Conservation (phyloP, 2,797 vertebrate species). For the Muscicapa comitata region DNA sequence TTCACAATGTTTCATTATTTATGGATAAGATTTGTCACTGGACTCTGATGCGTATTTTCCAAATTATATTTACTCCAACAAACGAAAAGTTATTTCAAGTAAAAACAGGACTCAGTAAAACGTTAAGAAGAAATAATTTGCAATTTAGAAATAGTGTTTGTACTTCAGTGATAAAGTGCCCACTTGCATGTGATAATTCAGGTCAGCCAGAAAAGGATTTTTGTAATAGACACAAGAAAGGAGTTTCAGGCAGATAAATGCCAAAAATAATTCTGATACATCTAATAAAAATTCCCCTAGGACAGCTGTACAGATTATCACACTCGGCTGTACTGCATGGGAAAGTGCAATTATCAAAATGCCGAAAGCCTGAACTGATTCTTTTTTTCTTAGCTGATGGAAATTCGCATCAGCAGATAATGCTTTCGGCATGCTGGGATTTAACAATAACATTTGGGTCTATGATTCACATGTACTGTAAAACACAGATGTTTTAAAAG, state of each 20-base stretch:
- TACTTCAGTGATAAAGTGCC: not conserved
- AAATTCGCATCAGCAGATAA: conserved; percentile 29
- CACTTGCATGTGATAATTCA: not conserved
- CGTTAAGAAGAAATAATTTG: not conserved
- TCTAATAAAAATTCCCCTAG: conserved; percentile 13
- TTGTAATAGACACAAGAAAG: conserved; percentile 1
- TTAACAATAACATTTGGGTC: conserved; percentile 14
- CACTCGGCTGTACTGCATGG: not conserved
- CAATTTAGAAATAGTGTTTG: conserved; percentile 4
- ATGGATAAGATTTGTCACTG: not conserved
- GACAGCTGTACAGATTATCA: not conserved
- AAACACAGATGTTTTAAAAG: not conserved
- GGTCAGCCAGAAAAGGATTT: conserved; percentile 39
- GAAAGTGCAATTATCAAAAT: conserved; percentile 35
- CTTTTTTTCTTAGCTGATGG: conserved; percentile 23
- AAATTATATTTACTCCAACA: not conserved
- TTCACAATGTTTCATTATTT: conserved; percentile 1
- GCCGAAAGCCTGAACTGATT: not conserved
- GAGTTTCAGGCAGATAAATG: conserved; percentile 16
- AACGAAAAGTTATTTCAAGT: not conserved
- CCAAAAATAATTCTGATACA: conserved; percentile 57
- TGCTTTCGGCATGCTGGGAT: not conserved
- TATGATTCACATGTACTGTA: conserved; percentile 5
- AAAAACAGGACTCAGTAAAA: not conserved
- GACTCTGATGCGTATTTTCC: conserved; percentile 13